Evolutionary conservation across 2,888 invertebrate genomes (phyloP).

Genomic region (Salticus scenicus): DNA sequence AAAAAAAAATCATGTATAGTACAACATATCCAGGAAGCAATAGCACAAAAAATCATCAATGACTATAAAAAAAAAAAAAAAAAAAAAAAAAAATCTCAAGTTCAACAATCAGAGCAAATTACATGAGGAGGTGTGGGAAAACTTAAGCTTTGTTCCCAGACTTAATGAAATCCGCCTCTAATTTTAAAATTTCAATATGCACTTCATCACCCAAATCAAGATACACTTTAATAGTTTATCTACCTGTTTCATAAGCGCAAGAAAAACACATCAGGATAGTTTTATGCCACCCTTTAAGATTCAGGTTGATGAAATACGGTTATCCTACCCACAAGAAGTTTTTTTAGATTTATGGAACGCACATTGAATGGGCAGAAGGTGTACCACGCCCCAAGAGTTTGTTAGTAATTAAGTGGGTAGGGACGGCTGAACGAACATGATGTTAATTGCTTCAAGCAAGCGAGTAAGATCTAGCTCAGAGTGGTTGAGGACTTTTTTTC

Average conservation of each 20-base stretch:
- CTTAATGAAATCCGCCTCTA: too few species aligned
- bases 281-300: background rate
- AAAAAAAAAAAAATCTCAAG: too few species aligned
- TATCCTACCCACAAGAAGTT: background rate
- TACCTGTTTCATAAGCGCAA: background rate
- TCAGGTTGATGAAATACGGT: conserved; percentile 12
- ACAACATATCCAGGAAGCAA: too few species aligned
- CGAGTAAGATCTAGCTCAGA: background rate
- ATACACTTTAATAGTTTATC: too few species aligned
- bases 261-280: background rate
- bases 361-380: background rate
- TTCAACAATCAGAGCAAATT: too few species aligned
- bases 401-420: conserved; percentile 3
- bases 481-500: background rate
- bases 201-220: too few species aligned
- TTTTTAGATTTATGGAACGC: conserved; percentile 6
- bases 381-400: conserved; percentile 9
- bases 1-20: too few species aligned
- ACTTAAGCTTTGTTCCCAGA: too few species aligned
- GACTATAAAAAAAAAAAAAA: too few species aligned
- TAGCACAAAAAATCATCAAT: too few species aligned
- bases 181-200: too few species aligned
- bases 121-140: too few species aligned
- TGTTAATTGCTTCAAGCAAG: conserved; percentile 6
- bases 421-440: background rate